phyloP scores from a whole-genome alignment of 2,888 invertebrate species.

The Drosophila prolongata region DNA sequence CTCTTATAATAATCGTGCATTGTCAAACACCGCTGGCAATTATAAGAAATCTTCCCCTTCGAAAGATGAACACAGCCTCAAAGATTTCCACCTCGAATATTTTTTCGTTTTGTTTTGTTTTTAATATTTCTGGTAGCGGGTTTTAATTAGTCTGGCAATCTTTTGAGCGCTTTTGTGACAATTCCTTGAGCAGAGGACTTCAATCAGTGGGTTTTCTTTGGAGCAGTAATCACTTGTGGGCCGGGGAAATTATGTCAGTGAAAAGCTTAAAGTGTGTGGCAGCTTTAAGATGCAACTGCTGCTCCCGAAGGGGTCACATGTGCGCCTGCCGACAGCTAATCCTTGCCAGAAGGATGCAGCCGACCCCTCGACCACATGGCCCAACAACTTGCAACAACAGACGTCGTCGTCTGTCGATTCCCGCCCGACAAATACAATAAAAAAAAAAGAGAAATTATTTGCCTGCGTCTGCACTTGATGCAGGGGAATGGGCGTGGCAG shows the following conservation, averaged over 20 bases:
- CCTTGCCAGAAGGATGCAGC: conserved; percentile 57
- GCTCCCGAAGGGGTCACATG: conserved; percentile 41
- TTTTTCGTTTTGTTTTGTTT: conserved; percentile 9
- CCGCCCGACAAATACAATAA: conserved; percentile 42
- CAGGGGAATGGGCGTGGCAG: conserved; percentile 41
- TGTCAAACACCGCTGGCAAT: conserved; percentile 52
- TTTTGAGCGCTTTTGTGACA: conserved; percentile 43
- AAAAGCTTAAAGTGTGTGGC: conserved; percentile 23
- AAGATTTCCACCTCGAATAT: conserved; percentile 14
- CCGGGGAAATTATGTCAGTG: conserved; percentile 23
- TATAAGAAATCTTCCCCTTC: conserved; percentile 24
- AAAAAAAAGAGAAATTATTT: conserved; percentile 60
- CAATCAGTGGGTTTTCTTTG: conserved; percentile 52
- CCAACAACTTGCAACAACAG: conserved; percentile 60
- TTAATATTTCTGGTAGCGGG: conserved; percentile 52
- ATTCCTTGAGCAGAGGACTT: conserved; percentile 46
- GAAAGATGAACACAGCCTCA: conserved; percentile 26
- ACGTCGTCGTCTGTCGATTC: conserved; percentile 71
- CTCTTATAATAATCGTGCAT: conserved; percentile 73
- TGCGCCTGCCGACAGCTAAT: conserved; percentile 63
- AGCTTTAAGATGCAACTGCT: conserved; percentile 22
- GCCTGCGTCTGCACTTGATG: conserved; percentile 78
- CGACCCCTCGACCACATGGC: conserved; percentile 44
- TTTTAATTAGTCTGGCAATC: conserved; percentile 73
- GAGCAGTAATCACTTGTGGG: conserved; percentile 3